A percentile compares a stretch with the other conserved stretches of the same genome.
These are phyloP conservation scores for Ophiodon elongatus DNA, from an alignment of 2,113 vertebrate genomes.

Conservation along the genomic window DNA sequence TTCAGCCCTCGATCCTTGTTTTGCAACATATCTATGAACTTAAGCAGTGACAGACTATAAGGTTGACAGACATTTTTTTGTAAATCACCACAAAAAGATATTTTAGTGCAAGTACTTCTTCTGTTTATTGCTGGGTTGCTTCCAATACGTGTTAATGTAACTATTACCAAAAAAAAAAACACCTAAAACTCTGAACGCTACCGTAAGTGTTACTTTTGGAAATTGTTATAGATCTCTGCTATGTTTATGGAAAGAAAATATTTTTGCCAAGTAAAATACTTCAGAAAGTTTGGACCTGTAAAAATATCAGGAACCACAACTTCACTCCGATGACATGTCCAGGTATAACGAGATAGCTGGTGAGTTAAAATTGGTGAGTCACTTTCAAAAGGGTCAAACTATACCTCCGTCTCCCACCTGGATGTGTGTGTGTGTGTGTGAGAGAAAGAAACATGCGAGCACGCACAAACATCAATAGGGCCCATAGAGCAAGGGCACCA, in stretches of 20 bases:
- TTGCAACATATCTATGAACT: neutral
- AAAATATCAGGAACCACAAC: neutral
- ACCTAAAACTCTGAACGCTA: neutral
- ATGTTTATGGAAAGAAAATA: neutral
- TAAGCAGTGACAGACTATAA: neutral
- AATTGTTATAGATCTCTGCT: neutral
- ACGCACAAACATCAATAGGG: no score
- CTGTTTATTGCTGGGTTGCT: no score
- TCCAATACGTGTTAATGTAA: neutral
- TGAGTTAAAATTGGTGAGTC: no score
- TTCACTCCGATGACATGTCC: neutral
- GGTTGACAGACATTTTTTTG: neutral
- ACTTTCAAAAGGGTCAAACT: no score
- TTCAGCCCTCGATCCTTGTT: neutral
- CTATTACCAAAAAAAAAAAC: neutral
- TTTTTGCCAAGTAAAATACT: neutral
- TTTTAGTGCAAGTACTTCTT: neutral
- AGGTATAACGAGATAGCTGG: neutral
- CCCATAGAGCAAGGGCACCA: neutral
- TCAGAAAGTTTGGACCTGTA: neutral
- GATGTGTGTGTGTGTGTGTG: constrained; percentile 7
- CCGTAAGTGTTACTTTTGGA: neutral
- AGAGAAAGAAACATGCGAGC: neutral
- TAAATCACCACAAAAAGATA: neutral
- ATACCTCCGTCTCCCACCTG: neutral